Base-by-base conservation (phyloP, 2,888 invertebrate species). In the Apotomis betuletana region DNA sequence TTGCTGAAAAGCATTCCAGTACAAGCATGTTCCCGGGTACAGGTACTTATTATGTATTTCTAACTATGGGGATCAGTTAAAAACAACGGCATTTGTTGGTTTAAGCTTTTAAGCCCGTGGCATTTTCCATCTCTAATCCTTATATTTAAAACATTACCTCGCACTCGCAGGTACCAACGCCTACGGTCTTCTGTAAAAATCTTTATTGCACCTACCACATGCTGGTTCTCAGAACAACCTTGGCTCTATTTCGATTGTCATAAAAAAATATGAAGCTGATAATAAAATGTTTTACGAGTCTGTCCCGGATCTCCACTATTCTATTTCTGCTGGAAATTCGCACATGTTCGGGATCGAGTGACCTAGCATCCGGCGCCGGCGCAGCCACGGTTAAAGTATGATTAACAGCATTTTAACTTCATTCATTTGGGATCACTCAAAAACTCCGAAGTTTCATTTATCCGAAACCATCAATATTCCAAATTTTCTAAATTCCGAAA, bases 301-400 rank as follows among this genome's bases (percentile, higher is more conserved):
- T 41, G 70, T 15, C 36, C 15, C 36, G 58, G 52, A 49, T 59
- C 12, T 54, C 36, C 9, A 9, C 15, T n/a, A n/a, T 27, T 65
- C 65, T n/a, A 9, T 64, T 27, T 54, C 64, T 57, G 46, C 10
- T 46, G 54, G 6, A 41, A 52, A 71, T 67, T 71, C 57, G 71
- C 71, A 67, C 70, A 67, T 67, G 61, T 49, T 51, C 3, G 46
- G 60, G 65, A 70, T 67, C 70, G 15, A 51, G 49, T 70, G 65
- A 61, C 65, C 41, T 70, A 67, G 55, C 55, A 65, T 67, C 70
- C 65, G 70, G 62, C 51, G 55, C 51, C 57, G 62, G 62, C 55
- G 49, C 69, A 46, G 44, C 0, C 46, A 36, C 46, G 5, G 65
- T 65, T 0, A 8, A 57, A 55, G 41, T 13, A 36, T 46, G 27